Conservation (phyloP, 1,140 invertebrate species). For the Zaprionus gabonicus region DNA sequence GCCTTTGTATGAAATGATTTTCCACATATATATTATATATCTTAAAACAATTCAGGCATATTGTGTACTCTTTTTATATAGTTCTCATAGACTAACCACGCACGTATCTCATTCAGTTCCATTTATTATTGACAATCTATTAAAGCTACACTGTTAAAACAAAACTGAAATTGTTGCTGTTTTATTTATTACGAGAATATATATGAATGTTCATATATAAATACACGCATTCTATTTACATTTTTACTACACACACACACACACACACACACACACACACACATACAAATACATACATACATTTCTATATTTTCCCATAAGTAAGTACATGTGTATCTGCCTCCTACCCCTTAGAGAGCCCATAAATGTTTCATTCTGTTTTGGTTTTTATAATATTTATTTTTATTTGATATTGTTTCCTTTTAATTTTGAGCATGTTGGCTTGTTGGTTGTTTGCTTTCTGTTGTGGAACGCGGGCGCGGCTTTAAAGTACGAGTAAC, state of each 20-base stretch:
- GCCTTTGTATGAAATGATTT: constrained; percentile 37
- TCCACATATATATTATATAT: constrained; percentile 12
- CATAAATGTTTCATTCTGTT: constrained; percentile 70
- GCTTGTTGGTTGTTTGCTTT: constrained; percentile 80
- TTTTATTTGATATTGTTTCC: constrained; percentile 15
- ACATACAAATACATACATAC: constrained; percentile 12
- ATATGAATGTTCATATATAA: constrained; percentile 40
- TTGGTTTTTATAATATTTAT: constrained; percentile 15
- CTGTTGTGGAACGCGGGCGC: constrained; percentile 71
- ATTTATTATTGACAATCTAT: constrained; percentile 76
- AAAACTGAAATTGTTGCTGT: constrained; percentile 78
- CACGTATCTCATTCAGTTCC: constrained; percentile 72
- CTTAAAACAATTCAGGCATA: constrained; percentile 39
- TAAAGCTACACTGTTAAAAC: constrained; percentile 77
- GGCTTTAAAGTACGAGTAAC: constrained; percentile 56
- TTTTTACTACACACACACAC: constrained; percentile 32
- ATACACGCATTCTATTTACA: constrained; percentile 42
- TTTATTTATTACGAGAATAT: constrained; percentile 69
- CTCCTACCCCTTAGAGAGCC: constrained; percentile 43
- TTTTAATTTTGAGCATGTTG: constrained; percentile 68
- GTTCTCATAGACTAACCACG: constrained; percentile 68
- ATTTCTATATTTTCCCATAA: constrained; percentile 41
- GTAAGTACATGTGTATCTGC: constrained; percentile 64
- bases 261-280: constrained; percentile 29
- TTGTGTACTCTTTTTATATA: constrained; percentile 55